Conservation (phyloP, 2,113 vertebrate species). For the Myocastor coypus region DNA sequence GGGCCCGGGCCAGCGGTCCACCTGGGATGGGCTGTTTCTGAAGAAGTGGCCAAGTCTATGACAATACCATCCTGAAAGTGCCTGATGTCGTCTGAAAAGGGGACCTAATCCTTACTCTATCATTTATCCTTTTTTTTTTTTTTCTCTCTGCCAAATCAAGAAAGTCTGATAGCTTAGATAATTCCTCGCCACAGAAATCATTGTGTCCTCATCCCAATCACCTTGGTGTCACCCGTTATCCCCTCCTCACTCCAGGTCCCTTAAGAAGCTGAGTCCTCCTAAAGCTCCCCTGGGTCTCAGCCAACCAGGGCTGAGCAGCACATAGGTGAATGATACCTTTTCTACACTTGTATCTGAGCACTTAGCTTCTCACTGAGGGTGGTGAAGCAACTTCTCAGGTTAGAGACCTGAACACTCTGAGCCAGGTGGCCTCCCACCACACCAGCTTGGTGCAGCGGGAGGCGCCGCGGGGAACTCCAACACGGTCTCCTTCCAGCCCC, state of each 20-base stretch:
- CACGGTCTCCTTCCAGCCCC: neutral
- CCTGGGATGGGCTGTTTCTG: neutral
- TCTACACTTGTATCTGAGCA: neutral
- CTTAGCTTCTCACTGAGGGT: neutral
- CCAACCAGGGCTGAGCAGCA: neutral
- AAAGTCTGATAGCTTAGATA: neutral
- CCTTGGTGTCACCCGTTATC: neutral
- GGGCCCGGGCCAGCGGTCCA: neutral
- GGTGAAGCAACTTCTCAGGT: neutral
- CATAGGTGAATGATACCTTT: neutral
- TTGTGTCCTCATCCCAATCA: neutral
- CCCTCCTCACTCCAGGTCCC: neutral
- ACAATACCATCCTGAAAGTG: neutral
- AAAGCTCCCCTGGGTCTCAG: neutral
- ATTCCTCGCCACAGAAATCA: neutral
- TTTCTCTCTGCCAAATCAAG: neutral
- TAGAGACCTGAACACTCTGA: neutral
- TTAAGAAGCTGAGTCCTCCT: neutral
- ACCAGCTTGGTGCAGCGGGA: too few relatives aligned
- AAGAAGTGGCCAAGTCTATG: neutral
- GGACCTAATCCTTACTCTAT: neutral
- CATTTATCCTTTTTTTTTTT: neutral
- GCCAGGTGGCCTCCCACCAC: neutral
- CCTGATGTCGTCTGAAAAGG: neutral
- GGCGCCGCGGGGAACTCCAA: rapidly evolving